Evolutionary conservation across 1,140 invertebrate genomes (phyloP), one percentile per base, ranked within the genome.

Genomic region (Pogonomyrmex barbatus): DNA sequence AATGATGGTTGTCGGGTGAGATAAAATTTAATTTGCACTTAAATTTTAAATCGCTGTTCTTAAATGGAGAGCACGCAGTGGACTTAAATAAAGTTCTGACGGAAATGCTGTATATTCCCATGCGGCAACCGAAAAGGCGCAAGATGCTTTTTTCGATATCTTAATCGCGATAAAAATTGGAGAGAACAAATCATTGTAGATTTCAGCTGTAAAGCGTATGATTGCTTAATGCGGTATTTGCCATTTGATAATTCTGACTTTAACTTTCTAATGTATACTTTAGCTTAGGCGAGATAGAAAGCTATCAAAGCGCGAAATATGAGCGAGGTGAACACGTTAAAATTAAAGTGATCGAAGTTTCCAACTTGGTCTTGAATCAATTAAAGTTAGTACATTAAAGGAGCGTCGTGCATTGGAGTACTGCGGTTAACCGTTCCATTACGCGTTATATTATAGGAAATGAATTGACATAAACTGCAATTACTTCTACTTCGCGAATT

Each of bases 371-470:
- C 65, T 83, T 76, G 30, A 70, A 68, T 85, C 70, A 83, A 86
- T 82, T 86, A 70, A 81, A 87, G 63, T 86, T 76, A 33, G n/a
- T 52, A 10, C 60, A n/a, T 60, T 65, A 63, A n/a, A 77, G 78
- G 42, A 9, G n/a, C 33, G 50, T n/a, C 24, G 45, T 24, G 73
- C 24, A 6, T 45, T 39, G 6, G 10, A 62, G 9, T 36, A 58
- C 12, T 62, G 52, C 17, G 73, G 65, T 88, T 78, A 73, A 85
- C 86, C 67, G 30, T 88, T 87, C 60, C 82, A 50, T 75, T 85
- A 56, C 52, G 71, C 47, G 54, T 85, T 58, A 58, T 77, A 70
- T 85, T 65, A 77, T 50, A 67, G 9, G 39, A 78, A n/a, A n/a
- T n/a, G n/a, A n/a, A 78, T 78, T 56, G 33, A 63, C 60, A 85